Conservation (phyloP, 1,140 invertebrate species). For the Bombus waltoni region DNA sequence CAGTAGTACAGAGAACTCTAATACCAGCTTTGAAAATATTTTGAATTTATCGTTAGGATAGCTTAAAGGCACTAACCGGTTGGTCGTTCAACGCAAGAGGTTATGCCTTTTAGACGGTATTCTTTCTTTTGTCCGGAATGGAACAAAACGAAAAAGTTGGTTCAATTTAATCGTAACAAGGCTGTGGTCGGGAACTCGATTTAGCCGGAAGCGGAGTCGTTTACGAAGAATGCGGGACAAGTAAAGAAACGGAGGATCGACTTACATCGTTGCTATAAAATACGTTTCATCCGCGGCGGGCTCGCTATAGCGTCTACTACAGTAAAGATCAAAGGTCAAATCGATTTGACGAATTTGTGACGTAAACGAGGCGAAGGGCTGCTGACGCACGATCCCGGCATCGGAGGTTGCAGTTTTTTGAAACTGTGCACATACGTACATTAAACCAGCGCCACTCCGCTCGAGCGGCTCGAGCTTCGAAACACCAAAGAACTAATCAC, state of each 20-base stretch:
- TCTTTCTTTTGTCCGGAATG: no score
- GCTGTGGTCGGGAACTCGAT: not conserved
- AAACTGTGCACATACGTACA: no score
- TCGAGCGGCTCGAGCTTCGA: not conserved
- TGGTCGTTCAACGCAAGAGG: not conserved
- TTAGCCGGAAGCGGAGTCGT: not conserved
- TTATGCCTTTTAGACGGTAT: no score
- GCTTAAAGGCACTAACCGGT: no score
- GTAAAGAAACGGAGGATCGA: not conserved
- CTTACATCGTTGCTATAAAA: not conserved
- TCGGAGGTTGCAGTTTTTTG: not conserved
- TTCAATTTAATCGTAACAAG: not conserved
- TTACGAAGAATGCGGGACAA: not conserved
- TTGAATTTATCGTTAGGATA: no score
- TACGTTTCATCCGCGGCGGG: not conserved
- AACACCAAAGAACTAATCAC: constrained; percentile 10
- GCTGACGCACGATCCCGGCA: constrained; percentile 1
- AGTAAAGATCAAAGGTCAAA: constrained; percentile 23
- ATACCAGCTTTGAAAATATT: no score
- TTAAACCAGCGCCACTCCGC: not conserved
- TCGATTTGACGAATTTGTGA: constrained; percentile 38
- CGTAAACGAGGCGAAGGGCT: constrained; percentile 10
- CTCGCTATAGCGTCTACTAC: not conserved
- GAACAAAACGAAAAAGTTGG: not conserved
- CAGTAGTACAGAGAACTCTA: no score